Evolutionary conservation across 2,888 invertebrate genomes (phyloP), one percentile per base, ranked within the genome.

Genomic region (Rhyacophila evoluta): DNA sequence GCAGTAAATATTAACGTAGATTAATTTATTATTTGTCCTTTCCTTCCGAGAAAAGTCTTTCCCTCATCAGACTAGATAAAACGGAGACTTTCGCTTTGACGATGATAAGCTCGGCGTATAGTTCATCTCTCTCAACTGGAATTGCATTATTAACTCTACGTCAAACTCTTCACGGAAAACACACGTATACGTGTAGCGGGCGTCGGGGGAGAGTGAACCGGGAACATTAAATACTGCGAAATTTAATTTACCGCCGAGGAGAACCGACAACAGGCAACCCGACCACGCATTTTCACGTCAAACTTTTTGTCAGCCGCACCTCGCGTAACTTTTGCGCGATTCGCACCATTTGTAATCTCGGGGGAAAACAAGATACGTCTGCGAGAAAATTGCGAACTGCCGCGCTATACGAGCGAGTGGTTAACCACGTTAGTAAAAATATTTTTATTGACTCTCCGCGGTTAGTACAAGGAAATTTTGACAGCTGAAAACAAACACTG

Each of bases 171-270:
- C 29, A 6, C 55, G 19, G 19, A 19, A 19, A 55, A 55, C 15
- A 25, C 55, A 55, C 55, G 55, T 19, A 55, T 55, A 55, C 55
- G 19, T 55, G 15, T 55, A 55, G 19, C 19, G 19, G 55, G 55
- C 55, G 15, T 8, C 19, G 19, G 15, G 19, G 55, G 55, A 19
- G 19, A 19, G 19, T 55, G 55, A 8, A 19, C 55, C 15, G 6
- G 55, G 55, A 55, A 8, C 55, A 55, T 55, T 55, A 55, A 55
- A 55, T 55, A 25, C 55, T 25, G 55, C 25, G 10, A 55, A 55
- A 55, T 55, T 55, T 55, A 55, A 55, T 55, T 25, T 25, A 55
- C 55, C 55, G 55, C 55, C 55, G 55, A 8, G 19, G 55, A 15
- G 19, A 55, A 25, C 55, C 25, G 55, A 55, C 15, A 55, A 55